phyloP scores from a whole-genome alignment of 1,140 invertebrate species.

The Glossosoma conforme region DNA sequence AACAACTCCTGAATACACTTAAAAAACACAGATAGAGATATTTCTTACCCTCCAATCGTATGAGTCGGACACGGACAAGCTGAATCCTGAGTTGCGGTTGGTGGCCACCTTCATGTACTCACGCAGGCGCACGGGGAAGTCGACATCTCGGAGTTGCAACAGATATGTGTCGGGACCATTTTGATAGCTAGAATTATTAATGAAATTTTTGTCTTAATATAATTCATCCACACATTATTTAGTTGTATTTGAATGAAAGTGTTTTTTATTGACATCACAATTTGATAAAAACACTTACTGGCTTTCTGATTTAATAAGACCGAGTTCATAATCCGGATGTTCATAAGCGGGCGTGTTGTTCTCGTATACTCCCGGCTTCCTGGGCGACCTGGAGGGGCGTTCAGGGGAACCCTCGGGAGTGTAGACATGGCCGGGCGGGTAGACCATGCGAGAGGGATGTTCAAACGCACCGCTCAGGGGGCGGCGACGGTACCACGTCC shows the following conservation, averaged over 20 bases:
- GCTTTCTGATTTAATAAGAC: constrained; percentile 75
- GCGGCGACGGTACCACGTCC: constrained; percentile 76
- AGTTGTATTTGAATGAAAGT: background rate
- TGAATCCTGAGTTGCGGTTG: constrained; percentile 63
- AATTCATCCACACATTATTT: background rate
- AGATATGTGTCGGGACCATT: constrained; percentile 94
- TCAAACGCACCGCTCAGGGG: constrained; percentile 77
- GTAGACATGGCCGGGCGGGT: constrained; percentile 77
- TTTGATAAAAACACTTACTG: constrained; percentile 60
- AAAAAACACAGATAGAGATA: no score
- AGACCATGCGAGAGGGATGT: constrained; percentile 91
- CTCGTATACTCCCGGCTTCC: constrained; percentile 57
- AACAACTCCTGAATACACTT: no score
- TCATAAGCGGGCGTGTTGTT: constrained; percentile 68
- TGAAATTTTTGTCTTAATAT: no score
- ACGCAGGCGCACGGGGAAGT: constrained; percentile 84
- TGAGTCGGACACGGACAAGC: constrained; percentile 58
- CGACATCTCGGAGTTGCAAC: constrained; percentile 84
- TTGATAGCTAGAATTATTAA: constrained; percentile 67
- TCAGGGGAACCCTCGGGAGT: constrained; percentile 69
- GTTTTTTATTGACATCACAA: background rate
- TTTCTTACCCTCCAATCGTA: constrained; percentile 70
- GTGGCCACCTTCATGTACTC: constrained; percentile 91
- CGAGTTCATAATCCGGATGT: constrained; percentile 78
- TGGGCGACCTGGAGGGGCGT: constrained; percentile 43